Percentiles rank a stretch among this genome's conserved stretches.
These are phyloP conservation scores for Heliocidaris tuberculata DNA, from an alignment of 35 echinoderm and acorn worm species.

Conservation along the genomic window DNA sequence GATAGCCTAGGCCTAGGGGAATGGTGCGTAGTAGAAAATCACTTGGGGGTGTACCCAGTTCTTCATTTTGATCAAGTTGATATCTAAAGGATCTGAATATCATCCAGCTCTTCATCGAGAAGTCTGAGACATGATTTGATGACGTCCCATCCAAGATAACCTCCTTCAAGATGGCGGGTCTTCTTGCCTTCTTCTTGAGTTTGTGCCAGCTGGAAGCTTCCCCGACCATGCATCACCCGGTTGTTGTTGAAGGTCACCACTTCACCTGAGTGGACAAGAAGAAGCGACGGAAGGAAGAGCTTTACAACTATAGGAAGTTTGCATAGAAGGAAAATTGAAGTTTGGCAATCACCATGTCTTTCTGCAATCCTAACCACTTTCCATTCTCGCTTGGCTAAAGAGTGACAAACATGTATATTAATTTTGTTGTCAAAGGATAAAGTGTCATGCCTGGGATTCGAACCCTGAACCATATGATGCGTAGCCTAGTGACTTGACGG, in stretches of 20 bases:
- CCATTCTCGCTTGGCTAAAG: no score
- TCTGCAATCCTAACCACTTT: no score
- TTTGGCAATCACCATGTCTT: not conserved
- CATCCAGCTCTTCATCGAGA: conserved; percentile 51
- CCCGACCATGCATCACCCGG: conserved; percentile 56
- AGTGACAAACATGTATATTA: no score
- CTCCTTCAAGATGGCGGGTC: conserved; percentile 63
- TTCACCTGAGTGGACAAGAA: conserved; percentile 41
- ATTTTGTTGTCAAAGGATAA: no score
- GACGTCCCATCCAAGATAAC: conserved; percentile 77
- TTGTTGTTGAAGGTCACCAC: conserved; percentile 61
- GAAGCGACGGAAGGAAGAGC: not conserved
- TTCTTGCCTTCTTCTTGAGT: not conserved
- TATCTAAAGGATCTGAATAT: not conserved
- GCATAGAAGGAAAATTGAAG: not conserved
- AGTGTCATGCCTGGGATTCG: no score
- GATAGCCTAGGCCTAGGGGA: no score
- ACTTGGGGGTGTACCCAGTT: no score
- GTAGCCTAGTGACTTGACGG: no score
- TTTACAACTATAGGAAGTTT: no score
- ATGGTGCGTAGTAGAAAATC: no score
- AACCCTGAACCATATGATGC: no score
- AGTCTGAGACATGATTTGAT: conserved; percentile 59
- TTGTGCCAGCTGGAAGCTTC: not conserved
- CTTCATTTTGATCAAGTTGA: no score